Conservation (phyloP, 2,113 vertebrate species). For the Dicerorhinus sumatrensis region DNA sequence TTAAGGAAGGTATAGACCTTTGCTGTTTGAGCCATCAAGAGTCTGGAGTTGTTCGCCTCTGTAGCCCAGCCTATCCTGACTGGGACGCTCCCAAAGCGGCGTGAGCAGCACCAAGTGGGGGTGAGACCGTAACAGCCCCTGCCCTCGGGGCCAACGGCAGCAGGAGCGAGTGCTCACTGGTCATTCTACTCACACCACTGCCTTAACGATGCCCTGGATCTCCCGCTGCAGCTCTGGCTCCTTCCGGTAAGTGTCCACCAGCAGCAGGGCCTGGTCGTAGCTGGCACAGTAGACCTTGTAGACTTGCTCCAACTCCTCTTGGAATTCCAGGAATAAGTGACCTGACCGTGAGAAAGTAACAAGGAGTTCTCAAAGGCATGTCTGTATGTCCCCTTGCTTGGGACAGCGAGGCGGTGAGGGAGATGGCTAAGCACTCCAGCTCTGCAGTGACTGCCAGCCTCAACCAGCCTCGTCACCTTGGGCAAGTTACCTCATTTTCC, state of each 20-base stretch:
- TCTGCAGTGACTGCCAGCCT: background rate
- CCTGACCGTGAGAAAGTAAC: conserved; percentile 85
- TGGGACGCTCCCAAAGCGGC: background rate
- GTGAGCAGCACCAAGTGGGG: background rate
- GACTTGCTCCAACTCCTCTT: conserved; percentile 91
- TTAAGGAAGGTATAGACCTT: background rate
- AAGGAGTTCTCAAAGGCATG: background rate
- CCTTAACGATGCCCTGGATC: conserved; percentile 88
- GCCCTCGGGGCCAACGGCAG: accelerated
- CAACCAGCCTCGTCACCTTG: background rate
- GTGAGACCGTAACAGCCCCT: background rate
- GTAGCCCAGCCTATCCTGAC: background rate
- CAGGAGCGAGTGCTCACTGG: background rate
- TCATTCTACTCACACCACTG: conserved; percentile 90
- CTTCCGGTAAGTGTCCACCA: conserved; percentile 93
- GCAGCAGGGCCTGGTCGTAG: conserved; percentile 90
- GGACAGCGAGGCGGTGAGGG: background rate
- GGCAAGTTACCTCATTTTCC: background rate
- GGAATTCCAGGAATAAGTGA: conserved; percentile 92
- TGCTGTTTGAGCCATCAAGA: no score
- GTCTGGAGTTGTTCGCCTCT: background rate
- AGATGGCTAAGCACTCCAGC: background rate
- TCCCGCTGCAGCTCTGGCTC: conserved; percentile 90
- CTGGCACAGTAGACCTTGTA: conserved; percentile 94
- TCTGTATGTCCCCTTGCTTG: background rate